These are phyloP conservation scores for Vireo altiloquus DNA, from an alignment of 2,113 vertebrate species.

Conservation along the genomic window DNA sequence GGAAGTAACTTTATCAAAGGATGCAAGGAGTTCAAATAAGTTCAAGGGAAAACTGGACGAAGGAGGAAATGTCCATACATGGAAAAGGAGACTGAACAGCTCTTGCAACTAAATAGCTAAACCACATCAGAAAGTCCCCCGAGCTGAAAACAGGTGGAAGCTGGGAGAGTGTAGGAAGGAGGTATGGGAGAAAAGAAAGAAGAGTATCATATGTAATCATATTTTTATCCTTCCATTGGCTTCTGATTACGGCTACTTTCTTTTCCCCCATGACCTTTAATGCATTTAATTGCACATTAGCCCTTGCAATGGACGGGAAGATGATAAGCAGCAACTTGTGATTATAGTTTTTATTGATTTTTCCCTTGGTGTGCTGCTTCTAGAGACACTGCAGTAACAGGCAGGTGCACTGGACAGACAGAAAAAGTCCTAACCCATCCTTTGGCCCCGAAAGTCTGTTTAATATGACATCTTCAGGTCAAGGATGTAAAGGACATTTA, in stretches of 20 bases:
- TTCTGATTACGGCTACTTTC: neutral
- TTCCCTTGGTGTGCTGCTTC: constrained; percentile 5
- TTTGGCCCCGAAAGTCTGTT: neutral
- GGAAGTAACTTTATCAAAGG: neutral
- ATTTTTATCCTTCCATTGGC: neutral
- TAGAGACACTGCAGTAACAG: neutral
- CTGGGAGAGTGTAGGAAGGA: neutral
- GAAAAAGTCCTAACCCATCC: neutral
- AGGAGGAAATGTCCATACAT: neutral
- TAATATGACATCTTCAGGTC: neutral
- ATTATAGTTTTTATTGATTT: constrained; percentile 23
- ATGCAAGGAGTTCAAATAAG: neutral
- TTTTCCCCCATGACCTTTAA: neutral
- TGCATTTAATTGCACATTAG: constrained; percentile 42
- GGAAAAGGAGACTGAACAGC: neutral
- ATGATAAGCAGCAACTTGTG: constrained; percentile 33
- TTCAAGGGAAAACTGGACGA: neutral
- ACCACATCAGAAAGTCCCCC: neutral
- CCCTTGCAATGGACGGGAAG: neutral
- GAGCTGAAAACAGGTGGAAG: constrained; percentile 1
- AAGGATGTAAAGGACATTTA: neutral
- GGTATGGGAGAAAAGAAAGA: neutral
- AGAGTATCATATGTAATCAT: neutral
- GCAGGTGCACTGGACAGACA: neutral
- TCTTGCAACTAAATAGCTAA: neutral